Base-by-base conservation (phyloP, 2,113 vertebrate genomes). In the Zonotrichia leucophrys region DNA sequence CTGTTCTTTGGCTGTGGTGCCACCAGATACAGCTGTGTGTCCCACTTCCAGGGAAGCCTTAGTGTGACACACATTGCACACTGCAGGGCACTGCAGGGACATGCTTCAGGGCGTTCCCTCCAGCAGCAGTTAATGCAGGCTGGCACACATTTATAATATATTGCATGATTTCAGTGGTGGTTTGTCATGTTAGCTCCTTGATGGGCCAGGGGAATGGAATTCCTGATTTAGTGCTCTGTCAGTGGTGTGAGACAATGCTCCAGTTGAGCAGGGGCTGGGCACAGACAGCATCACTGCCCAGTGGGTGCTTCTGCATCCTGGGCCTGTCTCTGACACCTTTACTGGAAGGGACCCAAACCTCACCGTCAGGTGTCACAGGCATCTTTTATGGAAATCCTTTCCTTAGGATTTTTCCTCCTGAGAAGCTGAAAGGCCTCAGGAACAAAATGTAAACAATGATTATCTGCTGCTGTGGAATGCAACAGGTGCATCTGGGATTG, bases 281-380 rank as follows among this genome's bases (percentile, higher is more conserved):
- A 30, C 73, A 56, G 41, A 11, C 23, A 81, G 30, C 47, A 55
- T 15, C 15, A 1, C 13, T 10, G 11, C 25, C 9, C 4, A 2
- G 1, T 5, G 4, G 18, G 5, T 28, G 56, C 10, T 53, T 52
- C 64, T 25, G 16, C 0, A 0, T 5, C 39, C 42, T 25, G 22
- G 5, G 56, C 69, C 56, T 46, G 35, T 33, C 44, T 50, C 33
- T 73, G 27, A 24, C 64, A 10, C 35, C 67, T 22, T 23, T 25
- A 30, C 3, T 23, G 64, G 33, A 18, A 21, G 1, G 9, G 31
- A 41, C 13, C 12, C 33, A 13, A 4, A 1, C 37, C 52, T 59
- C 39, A 13, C 41, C 13, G 41, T 41, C 41, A 41, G 13, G 12
- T 41, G 41, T 15, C 41, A 41, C 41, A 41, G 41, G 14, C 5